Conservation (phyloP, 2,797 vertebrate genomes). For the Typhlichthys subterraneus region DNA sequence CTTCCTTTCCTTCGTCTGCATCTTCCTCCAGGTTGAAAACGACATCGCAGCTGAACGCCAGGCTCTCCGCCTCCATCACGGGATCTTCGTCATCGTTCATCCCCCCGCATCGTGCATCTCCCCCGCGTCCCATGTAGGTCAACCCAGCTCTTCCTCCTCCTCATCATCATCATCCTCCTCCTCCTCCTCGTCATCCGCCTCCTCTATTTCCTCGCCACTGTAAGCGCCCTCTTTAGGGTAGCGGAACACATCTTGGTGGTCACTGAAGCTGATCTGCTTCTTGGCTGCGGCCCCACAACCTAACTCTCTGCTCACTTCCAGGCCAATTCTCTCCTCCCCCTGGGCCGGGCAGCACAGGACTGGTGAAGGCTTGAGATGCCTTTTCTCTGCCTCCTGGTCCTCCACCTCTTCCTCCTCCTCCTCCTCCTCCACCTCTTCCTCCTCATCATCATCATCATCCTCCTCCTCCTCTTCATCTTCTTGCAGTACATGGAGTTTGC, state of each 20-base stretch:
- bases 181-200: slow-evolving; percentile 29
- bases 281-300: slow-evolving; percentile 36
- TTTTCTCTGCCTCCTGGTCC: slow-evolving; percentile 65
- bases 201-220: slow-evolving; percentile 47
- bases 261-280: slow-evolving; percentile 64
- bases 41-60: slow-evolving; percentile 75
- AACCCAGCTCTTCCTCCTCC: slow-evolving; percentile 50
- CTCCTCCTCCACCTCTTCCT: slow-evolving; percentile 63
- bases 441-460: slow-evolving; percentile 45
- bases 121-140: slow-evolving; percentile 72
- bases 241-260: slow-evolving; percentile 68
- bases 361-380: slow-evolving; percentile 44
- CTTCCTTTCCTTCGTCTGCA: slow-evolving; percentile 56
- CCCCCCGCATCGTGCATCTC: slow-evolving; percentile 41
- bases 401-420: slow-evolving; percentile 81
- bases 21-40: slow-evolving; percentile 75
- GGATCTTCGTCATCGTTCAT: slow-evolving; percentile 84
- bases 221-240: slow-evolving; percentile 65
- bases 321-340: slow-evolving; percentile 38
- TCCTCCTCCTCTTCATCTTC: slow-evolving; percentile 55
- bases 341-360: slow-evolving; percentile 26
- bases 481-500: slow-evolving; percentile 56
- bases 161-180: slow-evolving; percentile 68
- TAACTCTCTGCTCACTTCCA: slow-evolving; percentile 51
- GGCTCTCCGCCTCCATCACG: slow-evolving; percentile 86